Conservation (phyloP, 2,888 invertebrate species). For the Stictocephala bisonia region DNA sequence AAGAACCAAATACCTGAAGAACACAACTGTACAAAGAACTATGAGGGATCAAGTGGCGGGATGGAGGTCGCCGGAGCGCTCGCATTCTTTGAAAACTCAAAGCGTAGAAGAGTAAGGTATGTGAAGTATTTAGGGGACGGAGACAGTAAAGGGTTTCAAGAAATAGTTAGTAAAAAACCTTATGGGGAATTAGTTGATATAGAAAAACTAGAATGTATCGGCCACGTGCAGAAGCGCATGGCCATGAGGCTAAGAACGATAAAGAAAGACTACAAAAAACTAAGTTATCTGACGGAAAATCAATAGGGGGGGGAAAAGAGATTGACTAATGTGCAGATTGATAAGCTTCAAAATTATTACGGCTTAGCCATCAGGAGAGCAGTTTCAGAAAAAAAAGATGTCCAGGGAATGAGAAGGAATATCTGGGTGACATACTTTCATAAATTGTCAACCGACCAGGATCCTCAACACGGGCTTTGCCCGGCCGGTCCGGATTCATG, state of each 20-base stretch:
- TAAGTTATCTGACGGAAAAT: constrained; percentile 41
- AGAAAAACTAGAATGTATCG: too few relatives aligned
- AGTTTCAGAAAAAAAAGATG: constrained; percentile 48
- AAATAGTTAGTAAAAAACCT: too few relatives aligned
- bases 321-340: constrained; percentile 55
- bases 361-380: constrained; percentile 57
- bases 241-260: too few relatives aligned
- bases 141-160: too few relatives aligned
- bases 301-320: constrained; percentile 53
- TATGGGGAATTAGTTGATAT: too few relatives aligned
- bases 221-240: too few relatives aligned
- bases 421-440: constrained; percentile 59
- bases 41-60: too few relatives aligned
- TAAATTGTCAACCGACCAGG: constrained; percentile 55
- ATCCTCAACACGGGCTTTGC: constrained; percentile 56
- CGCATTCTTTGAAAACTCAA: too few relatives aligned
- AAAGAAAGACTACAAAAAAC: constrained; percentile 37
- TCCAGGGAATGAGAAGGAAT: constrained; percentile 55
- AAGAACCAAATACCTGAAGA: neutral
- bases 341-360: constrained; percentile 57
- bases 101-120: too few relatives aligned
- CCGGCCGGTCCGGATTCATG: constrained; percentile 52
- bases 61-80: too few relatives aligned
- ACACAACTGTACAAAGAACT: constrained; percentile 39
- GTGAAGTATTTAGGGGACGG: too few relatives aligned